Base-by-base conservation (phyloP, 37 sponge, comb jelly and placozoan genomes). In the Diacarnus erythraeanus region DNA sequence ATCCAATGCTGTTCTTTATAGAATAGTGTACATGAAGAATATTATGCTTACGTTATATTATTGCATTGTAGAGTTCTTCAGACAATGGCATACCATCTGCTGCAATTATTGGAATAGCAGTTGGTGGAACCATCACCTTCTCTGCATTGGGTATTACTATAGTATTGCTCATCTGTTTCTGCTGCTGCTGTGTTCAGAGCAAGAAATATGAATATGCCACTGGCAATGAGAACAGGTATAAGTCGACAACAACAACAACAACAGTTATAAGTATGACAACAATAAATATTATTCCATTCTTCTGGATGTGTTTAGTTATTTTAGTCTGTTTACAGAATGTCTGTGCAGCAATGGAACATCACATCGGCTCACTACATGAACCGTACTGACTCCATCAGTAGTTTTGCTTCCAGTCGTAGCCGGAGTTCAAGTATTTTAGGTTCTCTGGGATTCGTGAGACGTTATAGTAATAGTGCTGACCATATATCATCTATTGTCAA, bases 401-500 rank as follows among this genome's bases (percentile, higher is more conserved):
- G 75, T 33, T 38, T 56, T 0, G 56, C 51, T 1, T 80, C 82
- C 40, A 75, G 54, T 23, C 59, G 60, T 42, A 79, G 86, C 29
- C 42, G 80, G n/a, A 74, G 69, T 15, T 80, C 86, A 30, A 87
- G 87, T 41, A 26, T 87, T 2, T 43, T 80, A 26, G 75, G 87
- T 44, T 87, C 87, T 25, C 71, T 86, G 42, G 87, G 87, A 17
- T 33, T 75, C 20, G 41, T 43, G 31, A 44, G 61, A 38, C 35
- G 76, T 1, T 29, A 60, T 2, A 81, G 63, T 35, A 80, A 59
- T 15, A 40, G 59, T 22, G 63, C 77, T 3, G 77, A 76, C 60
- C 60, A 36, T 22, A 4, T 76, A 10, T 30, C 60, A 22, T 38
- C 77, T n/a, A 26, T 39, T 29, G 37, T 76, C 34, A 76, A 67